Evolutionary conservation across 2,888 invertebrate species (phyloP).

Genomic region (Sepiola atlantica): DNA sequence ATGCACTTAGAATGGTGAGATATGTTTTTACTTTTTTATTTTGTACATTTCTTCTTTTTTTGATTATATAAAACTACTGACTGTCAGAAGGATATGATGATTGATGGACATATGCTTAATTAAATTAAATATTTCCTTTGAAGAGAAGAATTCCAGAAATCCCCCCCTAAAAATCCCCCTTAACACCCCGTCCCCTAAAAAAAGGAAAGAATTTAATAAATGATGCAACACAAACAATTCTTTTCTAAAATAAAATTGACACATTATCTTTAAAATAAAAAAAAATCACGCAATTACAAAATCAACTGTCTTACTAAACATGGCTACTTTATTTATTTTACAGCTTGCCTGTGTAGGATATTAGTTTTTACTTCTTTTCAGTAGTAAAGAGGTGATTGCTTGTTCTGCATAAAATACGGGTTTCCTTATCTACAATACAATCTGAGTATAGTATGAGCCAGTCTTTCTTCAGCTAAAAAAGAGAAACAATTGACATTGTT

Average conservation of each 20-base stretch:
- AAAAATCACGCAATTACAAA: not conserved
- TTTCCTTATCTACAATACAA: no score
- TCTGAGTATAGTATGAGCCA: no score
- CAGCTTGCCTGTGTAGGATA: not conserved
- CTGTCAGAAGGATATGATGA: slow-evolving; percentile 6
- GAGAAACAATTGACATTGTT: no score
- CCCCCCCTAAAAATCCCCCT: not conserved
- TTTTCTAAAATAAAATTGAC: not conserved
- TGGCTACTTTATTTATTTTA: not conserved
- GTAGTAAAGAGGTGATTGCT: not conserved
- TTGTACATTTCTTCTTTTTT: not conserved
- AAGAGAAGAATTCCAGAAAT: slow-evolving; percentile 32
- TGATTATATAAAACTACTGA: slow-evolving; percentile 32
- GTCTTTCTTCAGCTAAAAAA: no score
- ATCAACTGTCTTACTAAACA: slow-evolving; percentile 16
- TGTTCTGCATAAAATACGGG: not conserved
- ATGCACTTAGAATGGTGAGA: not conserved
- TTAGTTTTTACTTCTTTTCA: not conserved
- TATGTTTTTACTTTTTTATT: not conserved
- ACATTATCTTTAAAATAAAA: not conserved
- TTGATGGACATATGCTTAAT: slow-evolving; percentile 1
- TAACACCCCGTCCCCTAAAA: not conserved
- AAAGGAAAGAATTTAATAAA: not conserved
- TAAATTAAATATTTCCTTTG: slow-evolving; percentile 32
- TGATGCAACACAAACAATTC: not conserved